These are phyloP conservation scores for Micrasema longulum DNA, from an alignment of 1,140 invertebrate genomes.

Conservation along the genomic window DNA sequence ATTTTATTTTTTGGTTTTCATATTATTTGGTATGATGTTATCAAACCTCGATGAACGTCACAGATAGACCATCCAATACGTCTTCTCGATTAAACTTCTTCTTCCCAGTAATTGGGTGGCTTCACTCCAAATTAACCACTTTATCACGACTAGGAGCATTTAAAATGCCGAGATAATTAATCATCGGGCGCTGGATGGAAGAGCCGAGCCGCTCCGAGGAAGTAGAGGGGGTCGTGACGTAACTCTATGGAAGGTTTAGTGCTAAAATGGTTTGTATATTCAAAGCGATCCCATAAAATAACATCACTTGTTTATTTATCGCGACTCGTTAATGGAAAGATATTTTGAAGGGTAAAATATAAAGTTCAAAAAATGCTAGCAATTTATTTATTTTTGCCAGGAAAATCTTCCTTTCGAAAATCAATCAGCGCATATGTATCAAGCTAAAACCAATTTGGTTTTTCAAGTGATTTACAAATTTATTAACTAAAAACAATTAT, in stretches of 20 bases:
- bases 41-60: too few species aligned
- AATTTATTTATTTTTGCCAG: too few species aligned
- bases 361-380: too few species aligned
- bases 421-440: too few species aligned
- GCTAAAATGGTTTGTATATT: conserved; percentile 22
- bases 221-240: conserved; percentile 1
- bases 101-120: conserved; percentile 33
- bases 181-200: conserved; percentile 42
- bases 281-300: conserved; percentile 51
- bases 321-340: conserved; percentile 37
- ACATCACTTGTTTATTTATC: conserved; percentile 51
- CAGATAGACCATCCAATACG: conserved; percentile 5
- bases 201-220: neutral
- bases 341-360: conserved; percentile 6
- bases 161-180: conserved; percentile 54
- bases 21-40: too few species aligned
- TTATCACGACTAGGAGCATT: conserved; percentile 36
- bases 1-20: too few species aligned
- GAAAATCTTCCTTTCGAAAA: too few species aligned
- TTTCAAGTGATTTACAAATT: too few species aligned
- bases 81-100: conserved; percentile 27
- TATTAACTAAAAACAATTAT: too few species aligned
- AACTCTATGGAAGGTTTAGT: neutral
- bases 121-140: conserved; percentile 38
- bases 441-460: too few species aligned